These are phyloP conservation scores for Tarsius wallacei DNA, from an alignment of 2,797 vertebrate genomes.

Conservation along the genomic window DNA sequence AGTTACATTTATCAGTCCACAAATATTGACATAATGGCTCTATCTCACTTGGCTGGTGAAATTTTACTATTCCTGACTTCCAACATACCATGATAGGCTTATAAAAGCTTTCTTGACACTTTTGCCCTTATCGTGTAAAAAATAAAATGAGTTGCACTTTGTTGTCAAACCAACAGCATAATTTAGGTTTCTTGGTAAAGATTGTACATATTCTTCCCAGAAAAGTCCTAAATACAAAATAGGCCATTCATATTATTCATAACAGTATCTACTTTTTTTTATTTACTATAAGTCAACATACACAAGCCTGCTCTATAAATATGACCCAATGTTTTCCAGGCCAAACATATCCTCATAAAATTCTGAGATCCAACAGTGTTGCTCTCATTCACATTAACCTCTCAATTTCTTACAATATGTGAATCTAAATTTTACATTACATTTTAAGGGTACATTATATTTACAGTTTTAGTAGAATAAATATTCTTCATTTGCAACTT, in stretches of 20 bases:
- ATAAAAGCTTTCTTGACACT: constrained; percentile 48
- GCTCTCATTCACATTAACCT: not conserved
- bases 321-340: not conserved
- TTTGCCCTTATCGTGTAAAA: constrained; percentile 44
- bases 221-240: constrained; percentile 48
- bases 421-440: not conserved
- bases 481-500: constrained; percentile 32
- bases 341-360: constrained; percentile 48
- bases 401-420: not conserved
- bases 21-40: constrained; percentile 67
- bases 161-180: not conserved
- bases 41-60: constrained; percentile 61
- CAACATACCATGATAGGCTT: not conserved
- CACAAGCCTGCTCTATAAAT: not conserved
- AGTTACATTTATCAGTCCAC: constrained; percentile 53
- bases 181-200: constrained; percentile 40
- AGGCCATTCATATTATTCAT: not conserved
- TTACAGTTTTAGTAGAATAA: constrained; percentile 5
- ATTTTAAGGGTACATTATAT: not conserved
- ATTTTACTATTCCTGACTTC: constrained; percentile 57
- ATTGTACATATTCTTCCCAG: constrained; percentile 32
- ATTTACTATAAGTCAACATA: constrained; percentile 35
- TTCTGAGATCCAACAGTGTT: not conserved
- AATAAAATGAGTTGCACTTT: constrained; percentile 30
- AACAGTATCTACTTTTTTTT: constrained; percentile 29